Base-by-base conservation (phyloP, 2,113 vertebrate species). In the Alethe castanea region DNA sequence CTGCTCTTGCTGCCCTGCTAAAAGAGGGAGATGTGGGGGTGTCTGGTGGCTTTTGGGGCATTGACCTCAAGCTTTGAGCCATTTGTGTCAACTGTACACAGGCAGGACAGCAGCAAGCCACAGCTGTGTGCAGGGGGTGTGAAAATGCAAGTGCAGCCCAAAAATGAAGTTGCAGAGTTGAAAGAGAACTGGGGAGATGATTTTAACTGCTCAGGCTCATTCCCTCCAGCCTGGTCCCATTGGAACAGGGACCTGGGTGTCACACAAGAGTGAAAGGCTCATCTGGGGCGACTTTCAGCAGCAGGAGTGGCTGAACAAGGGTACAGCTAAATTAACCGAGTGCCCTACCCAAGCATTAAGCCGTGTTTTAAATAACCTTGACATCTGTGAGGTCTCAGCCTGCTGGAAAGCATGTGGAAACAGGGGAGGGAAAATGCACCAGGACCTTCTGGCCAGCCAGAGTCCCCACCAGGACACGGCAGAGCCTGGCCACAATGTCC, bases 311-410 rank as follows among this genome's bases (percentile, higher is more conserved):
- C 81, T 56, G 35, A 66, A 69, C 1, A 19, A 84, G 85, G 76
- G 77, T 44, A 57, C 60, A 56, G 61, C 38, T 81, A 87, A 89
- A 95, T 73, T 50, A 93, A 74, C 64, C 81, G 38, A 82, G 81
- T 11, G 14, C 66, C 64, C 92, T 88, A 22, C 86, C 64, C 87
- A 83, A 93, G 77, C 61, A 54, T 44, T 66, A 79, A 86, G 48
- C 81, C 23, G 7, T 16, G 83, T 80, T 88, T 88, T 90, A 92
- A 96, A 82, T 89, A 94, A 94, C 77, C 56, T 64, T 66, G 86
- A 86, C 62, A 69, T 77, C 56, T 77, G 42, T 24, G 47, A 73
- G 79, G 54, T 42, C 88, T 87, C 67, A 76, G 89, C 65, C 69
- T 65, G 50, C 52, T 70, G 62, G 44, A 54, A 92, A 61, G 67